Percentiles rank a stretch among this genome's conserved stretches.
phyloP scores from a whole-genome alignment of 1,140 invertebrate species.

The Bombus sylvicola region DNA sequence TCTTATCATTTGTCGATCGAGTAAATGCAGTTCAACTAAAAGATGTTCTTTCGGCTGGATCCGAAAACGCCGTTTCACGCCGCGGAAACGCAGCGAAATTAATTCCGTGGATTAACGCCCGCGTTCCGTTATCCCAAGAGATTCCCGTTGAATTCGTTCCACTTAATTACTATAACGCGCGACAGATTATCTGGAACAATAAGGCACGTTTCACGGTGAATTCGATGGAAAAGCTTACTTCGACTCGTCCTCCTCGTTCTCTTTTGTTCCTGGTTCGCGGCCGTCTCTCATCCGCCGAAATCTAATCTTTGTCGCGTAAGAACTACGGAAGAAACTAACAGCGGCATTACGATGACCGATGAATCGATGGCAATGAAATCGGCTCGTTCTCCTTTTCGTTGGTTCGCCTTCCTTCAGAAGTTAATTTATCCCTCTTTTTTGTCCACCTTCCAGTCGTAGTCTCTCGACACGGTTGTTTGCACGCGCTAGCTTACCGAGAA shows the following conservation, averaged over 20 bases:
- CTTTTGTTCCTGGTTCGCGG: neutral
- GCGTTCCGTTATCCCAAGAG: neutral
- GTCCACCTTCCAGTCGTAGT: neutral
- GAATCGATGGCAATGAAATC: slow-evolving; percentile 22
- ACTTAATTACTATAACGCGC: slow-evolving; percentile 29
- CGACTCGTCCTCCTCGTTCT: neutral
- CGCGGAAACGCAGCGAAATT: neutral
- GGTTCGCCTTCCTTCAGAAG: neutral
- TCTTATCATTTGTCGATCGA: neutral
- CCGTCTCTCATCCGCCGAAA: neutral
- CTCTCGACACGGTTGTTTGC: neutral
- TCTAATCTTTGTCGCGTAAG: slow-evolving; percentile 18
- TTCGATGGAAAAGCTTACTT: slow-evolving; percentile 1
- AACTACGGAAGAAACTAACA: neutral
- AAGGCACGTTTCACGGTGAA: slow-evolving; percentile 7
- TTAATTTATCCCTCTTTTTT: slow-evolving; percentile 16
- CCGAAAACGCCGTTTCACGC: neutral
- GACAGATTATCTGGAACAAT: slow-evolving; percentile 36
- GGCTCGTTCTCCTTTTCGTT: neutral
- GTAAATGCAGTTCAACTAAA: neutral
- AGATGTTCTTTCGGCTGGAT: neutral
- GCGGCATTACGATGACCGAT: neutral
- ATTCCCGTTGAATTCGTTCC: slow-evolving; percentile 8
- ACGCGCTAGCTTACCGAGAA: neutral
- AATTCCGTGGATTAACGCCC: slow-evolving; percentile 8